Evolutionary conservation across 2,113 vertebrate species (phyloP).

Genomic region (Rhadina sibilatrix): DNA sequence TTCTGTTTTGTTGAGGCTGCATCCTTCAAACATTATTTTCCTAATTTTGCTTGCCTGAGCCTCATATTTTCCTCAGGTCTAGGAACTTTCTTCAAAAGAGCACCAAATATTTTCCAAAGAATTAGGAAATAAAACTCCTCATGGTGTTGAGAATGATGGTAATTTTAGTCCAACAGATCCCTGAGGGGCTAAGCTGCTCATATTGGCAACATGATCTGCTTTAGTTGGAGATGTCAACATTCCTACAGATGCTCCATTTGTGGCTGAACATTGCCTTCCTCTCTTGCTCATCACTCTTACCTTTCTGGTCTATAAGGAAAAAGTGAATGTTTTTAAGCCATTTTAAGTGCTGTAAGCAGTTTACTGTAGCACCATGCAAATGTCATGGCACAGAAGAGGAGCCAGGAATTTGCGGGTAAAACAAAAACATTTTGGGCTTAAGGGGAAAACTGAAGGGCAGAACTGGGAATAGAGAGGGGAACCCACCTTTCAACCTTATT

Average conservation of each 20-base stretch:
- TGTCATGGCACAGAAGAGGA: background rate
- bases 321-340: background rate
- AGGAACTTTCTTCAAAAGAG: background rate
- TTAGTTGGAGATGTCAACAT: background rate
- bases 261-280: background rate
- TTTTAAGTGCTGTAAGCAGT: background rate
- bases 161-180: background rate
- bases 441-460: background rate
- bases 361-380: background rate
- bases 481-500: background rate
- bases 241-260: background rate
- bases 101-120: background rate
- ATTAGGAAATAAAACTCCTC: background rate
- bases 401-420: background rate
- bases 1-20: background rate
- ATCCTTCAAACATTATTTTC: background rate
- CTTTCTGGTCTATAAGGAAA: background rate
- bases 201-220: accelerated
- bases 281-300: background rate
- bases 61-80: background rate
- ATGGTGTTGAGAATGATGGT: background rate
- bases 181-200: background rate
- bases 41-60: background rate
- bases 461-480: background rate
- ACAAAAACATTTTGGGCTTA: background rate